Evolutionary conservation across 1,140 invertebrate species (phyloP).

Genomic region (Cyphomyrmex costatus): DNA sequence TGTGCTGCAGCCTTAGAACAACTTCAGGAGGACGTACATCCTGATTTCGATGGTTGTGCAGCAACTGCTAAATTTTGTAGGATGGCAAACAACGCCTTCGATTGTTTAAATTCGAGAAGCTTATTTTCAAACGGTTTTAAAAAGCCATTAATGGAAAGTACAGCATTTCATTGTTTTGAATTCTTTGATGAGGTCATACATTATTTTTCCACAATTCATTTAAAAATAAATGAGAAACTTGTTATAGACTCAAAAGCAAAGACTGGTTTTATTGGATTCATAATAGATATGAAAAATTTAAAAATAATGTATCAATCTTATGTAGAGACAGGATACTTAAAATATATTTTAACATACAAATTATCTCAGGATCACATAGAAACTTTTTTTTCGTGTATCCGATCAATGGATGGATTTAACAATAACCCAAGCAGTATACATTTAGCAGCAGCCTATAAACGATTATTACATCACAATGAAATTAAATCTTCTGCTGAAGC

Average conservation of each 20-base stretch:
- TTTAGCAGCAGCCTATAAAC: not conserved
- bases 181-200: not conserved
- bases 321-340: too few relatives aligned
- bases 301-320: not conserved
- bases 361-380: not conserved
- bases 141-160: not conserved
- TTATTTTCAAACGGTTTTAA: constrained; percentile 5
- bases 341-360: too few relatives aligned
- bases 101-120: not conserved
- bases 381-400: not conserved
- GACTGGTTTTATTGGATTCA: not conserved
- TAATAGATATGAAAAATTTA: constrained; percentile 5
- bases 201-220: not conserved
- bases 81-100: not conserved
- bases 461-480: not conserved
- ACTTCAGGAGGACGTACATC: not conserved
- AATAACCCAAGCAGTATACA: not conserved
- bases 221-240: not conserved
- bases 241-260: not conserved
- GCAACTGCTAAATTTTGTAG: not conserved
- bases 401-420: not conserved
- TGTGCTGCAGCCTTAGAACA: not conserved
- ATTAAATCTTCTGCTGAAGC: constrained; percentile 7
- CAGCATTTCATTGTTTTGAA: not conserved
- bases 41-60: not conserved